phyloP scores from a whole-genome alignment of 2,888 invertebrate species.

The Leucoma salicis region DNA sequence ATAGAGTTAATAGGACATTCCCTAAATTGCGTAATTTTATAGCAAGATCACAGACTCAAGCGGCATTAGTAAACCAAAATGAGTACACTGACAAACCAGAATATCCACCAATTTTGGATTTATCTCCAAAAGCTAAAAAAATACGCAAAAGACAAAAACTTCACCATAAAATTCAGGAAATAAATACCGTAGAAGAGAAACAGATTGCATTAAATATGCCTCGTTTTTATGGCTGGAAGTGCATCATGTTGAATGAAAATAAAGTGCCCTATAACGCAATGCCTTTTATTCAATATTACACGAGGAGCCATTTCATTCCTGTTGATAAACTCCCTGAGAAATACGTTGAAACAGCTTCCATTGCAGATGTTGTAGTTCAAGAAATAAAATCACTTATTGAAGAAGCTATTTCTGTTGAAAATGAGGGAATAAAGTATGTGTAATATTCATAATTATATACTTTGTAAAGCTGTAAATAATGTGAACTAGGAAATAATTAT shows the following conservation, averaged over 20 bases:
- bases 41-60: slow-evolving; percentile 49
- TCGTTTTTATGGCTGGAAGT: slow-evolving; percentile 89
- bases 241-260: slow-evolving; percentile 83
- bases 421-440: slow-evolving; percentile 80
- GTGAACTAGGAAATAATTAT: too few species aligned
- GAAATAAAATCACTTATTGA: slow-evolving; percentile 83
- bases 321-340: slow-evolving; percentile 82
- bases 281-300: slow-evolving; percentile 87
- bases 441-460: too few species aligned
- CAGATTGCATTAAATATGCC: slow-evolving; percentile 92
- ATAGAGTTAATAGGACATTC: slow-evolving; percentile 54
- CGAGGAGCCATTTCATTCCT: slow-evolving; percentile 87
- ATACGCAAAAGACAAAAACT: slow-evolving; percentile 68
- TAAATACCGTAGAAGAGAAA: slow-evolving; percentile 92
- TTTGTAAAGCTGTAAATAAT: too few species aligned
- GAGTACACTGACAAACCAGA: slow-evolving; percentile 68
- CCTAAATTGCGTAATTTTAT: slow-evolving; percentile 53
- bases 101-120: slow-evolving; percentile 85
- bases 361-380: slow-evolving; percentile 71
- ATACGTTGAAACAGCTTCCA: slow-evolving; percentile 74
- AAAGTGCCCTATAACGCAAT: slow-evolving; percentile 85
- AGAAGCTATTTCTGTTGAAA: slow-evolving; percentile 85
- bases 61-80: slow-evolving; percentile 52
- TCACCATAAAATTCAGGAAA: slow-evolving; percentile 82
- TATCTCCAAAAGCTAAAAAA: slow-evolving; percentile 72